Evolutionary conservation across 2,888 invertebrate genomes (phyloP), one percentile per base, ranked within the genome.

Genomic region (Colostygia pectinataria): DNA sequence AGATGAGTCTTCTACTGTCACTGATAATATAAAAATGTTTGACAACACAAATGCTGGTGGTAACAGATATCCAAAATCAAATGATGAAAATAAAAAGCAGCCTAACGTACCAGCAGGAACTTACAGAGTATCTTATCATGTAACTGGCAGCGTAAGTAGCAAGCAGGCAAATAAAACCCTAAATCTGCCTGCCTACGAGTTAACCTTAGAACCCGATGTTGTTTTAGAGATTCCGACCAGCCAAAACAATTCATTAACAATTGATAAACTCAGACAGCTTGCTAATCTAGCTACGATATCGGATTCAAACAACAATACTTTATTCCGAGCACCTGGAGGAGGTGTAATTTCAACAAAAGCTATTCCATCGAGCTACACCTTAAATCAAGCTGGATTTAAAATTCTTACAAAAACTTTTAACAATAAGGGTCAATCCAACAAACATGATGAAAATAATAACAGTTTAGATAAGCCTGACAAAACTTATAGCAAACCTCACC

Each of bases 301-400:
- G 9, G 85, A 91, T 70, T 83, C 79, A 23, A 86, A 87, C 57
- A 92, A 92, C 58, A 84, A 85, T 13, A 90, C 90, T 31, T 81
- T 88, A 64, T 89, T 88, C 80, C 83, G 83, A 27, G 65, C 84
- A 15, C 85, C 86, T 7, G 90, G 91, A 20, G 83, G 90, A 39
- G 83, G 90, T 40, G 79, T 91, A 12, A 92, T 92, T 65, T 92
- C 92, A 9, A 92, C 91, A 7, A 92, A 92, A 83, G 92, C 92
- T 2, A 91, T 92, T 49, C 91, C 91, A 10, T 91, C 92, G 0
- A 92, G 91, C 64, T 92, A 92, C 60, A 91, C 91, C 0, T 71
- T 93, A 12, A 93, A 93, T 70, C 91, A 92, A 49, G 93, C 93
- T 31, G 94, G 94, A 1, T 91, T 94, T 48, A 91, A 92, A 69